phyloP scores from a whole-genome alignment of 2,888 invertebrate genomes.

The Metacarcinus magister region DNA sequence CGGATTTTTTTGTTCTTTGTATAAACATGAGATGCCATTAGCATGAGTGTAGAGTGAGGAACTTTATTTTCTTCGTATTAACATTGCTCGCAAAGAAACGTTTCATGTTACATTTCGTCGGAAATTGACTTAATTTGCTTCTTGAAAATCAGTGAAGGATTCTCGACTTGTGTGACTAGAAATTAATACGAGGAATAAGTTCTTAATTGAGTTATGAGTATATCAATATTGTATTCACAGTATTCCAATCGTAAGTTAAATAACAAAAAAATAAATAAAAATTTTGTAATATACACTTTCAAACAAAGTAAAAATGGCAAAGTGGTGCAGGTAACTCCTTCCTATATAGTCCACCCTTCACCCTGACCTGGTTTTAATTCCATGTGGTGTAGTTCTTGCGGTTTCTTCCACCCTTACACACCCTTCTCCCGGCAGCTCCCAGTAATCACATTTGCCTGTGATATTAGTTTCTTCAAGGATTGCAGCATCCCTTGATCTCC shows the following conservation, averaged over 20 bases:
- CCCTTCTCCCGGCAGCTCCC: neutral
- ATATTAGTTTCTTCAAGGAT: neutral
- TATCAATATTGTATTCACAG: neutral
- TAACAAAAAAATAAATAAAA: no score
- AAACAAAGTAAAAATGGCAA: neutral
- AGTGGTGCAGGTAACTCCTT: neutral
- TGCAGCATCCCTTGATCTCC: neutral
- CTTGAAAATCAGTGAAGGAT: neutral
- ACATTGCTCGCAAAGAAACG: neutral
- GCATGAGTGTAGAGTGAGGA: neutral
- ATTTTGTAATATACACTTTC: neutral
- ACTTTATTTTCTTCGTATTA: neutral
- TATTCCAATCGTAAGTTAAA: neutral
- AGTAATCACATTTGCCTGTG: constrained; percentile 10
- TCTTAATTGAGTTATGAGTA: neutral
- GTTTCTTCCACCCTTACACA: neutral
- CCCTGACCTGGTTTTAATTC: neutral
- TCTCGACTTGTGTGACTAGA: neutral
- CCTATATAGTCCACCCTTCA: neutral
- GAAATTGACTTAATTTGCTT: neutral
- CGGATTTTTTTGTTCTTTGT: neutral
- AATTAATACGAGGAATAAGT: neutral
- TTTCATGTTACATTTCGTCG: neutral
- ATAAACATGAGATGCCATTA: neutral
- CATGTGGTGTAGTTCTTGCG: neutral